Percentiles rank a stretch among this genome's conserved stretches.
Evolutionary conservation across 2,113 vertebrate genomes (phyloP).

Genomic region (Tonatia bakeri): DNA sequence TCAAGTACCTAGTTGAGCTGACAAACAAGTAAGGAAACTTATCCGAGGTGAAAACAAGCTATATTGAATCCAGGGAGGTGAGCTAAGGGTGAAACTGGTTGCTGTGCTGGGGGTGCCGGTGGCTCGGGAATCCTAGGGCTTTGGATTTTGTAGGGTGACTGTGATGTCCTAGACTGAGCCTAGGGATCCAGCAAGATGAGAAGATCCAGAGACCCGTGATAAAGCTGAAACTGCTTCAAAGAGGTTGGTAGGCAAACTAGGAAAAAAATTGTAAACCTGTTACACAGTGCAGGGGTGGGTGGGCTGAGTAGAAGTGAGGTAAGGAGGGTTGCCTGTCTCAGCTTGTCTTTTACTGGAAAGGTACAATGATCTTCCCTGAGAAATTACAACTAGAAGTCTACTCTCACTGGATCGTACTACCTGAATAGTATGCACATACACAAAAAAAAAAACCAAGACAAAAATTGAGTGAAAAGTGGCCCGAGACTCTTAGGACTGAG

Average conservation of each 20-base stretch:
- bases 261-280: neutral
- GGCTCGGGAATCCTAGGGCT: neutral
- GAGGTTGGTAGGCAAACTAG: neutral
- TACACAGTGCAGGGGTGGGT: neutral
- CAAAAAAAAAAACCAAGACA: neutral
- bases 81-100: neutral
- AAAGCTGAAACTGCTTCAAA: neutral
- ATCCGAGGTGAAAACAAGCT: neutral
- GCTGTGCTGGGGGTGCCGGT: neutral
- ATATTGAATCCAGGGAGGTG: neutral
- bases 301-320: neutral
- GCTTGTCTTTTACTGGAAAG: neutral
- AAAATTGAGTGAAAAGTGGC: conserved; percentile 8
- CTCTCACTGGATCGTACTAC: neutral
- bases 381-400: neutral
- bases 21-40: neutral
- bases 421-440: neutral
- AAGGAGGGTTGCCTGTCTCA: neutral
- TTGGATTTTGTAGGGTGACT: neutral
- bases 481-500: neutral
- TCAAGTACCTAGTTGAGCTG: neutral
- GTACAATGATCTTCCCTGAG: neutral
- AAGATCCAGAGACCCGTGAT: neutral
- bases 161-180: neutral
- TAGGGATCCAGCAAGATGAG: neutral